Conservation (phyloP, 2,113 vertebrate genomes). For the Nibea albiflora region DNA sequence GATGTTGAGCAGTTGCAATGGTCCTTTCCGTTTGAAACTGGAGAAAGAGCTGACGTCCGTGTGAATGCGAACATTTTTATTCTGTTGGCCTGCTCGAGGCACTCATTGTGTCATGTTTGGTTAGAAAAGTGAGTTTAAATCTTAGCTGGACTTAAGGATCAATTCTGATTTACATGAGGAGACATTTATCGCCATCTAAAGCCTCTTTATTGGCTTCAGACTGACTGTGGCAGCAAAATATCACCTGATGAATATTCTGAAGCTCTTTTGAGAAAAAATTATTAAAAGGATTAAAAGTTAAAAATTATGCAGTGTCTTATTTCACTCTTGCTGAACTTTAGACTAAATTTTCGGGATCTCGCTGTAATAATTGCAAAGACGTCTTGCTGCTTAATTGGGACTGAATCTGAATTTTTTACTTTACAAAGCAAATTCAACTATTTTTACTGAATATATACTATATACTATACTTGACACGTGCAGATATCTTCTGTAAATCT, state of each 20-base stretch:
- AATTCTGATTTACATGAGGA: conserved; percentile 17
- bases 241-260: background rate
- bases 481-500: too few species aligned
- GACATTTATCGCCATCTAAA: conserved; percentile 11
- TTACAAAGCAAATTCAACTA: too few species aligned
- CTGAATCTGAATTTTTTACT: background rate
- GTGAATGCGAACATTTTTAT: background rate
- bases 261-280: background rate
- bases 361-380: background rate
- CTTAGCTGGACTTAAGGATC: background rate
- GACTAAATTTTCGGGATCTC: background rate
- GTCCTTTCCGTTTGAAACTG: conserved; percentile 32
- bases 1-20: conserved; percentile 10
- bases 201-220: background rate
- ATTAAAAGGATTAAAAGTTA: background rate
- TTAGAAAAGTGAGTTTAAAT: conserved; percentile 7
- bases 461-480: too few species aligned
- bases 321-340: background rate
- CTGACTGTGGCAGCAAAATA: background rate
- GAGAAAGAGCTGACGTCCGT: background rate
- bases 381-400: background rate
- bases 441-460: too few species aligned
- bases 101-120: background rate
- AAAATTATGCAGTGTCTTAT: background rate
- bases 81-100: background rate